phyloP scores from a whole-genome alignment of 1,140 invertebrate species.

The Dufourea novaeangliae region DNA sequence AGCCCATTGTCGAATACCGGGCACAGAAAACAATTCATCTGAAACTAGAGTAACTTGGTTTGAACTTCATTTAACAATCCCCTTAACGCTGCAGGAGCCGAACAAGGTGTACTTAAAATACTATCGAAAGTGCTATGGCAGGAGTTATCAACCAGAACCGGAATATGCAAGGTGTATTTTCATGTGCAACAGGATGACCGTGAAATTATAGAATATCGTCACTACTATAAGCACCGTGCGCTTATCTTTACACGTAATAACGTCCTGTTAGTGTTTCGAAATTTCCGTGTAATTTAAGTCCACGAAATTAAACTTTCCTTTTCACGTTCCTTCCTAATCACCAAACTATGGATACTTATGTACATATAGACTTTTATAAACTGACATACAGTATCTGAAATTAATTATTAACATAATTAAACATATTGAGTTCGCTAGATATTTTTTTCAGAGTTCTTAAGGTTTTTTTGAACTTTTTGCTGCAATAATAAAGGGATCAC shows the following conservation, averaged over 20 bases:
- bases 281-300: slow-evolving; percentile 12
- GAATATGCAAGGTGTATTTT: not conserved
- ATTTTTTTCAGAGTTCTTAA: no score
- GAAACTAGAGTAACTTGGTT: not conserved
- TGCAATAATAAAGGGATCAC: no score
- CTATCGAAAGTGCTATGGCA: not conserved
- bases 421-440: no score
- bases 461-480: no score
- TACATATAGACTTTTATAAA: not conserved
- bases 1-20: not conserved
- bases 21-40: not conserved
- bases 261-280: slow-evolving; percentile 6
- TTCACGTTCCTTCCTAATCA: not conserved
- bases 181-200: not conserved
- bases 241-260: not conserved
- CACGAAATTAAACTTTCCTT: slow-evolving; percentile 1
- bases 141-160: not conserved
- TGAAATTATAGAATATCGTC: slow-evolving; percentile 2
- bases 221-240: not conserved
- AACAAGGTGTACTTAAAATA: not conserved
- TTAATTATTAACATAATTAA: no score
- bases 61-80: not conserved
- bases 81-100: not conserved
- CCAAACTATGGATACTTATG: not conserved
- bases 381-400: no score